Evolutionary conservation across 1,140 invertebrate genomes (phyloP), one percentile per base, ranked within the genome.

Genomic region (Oncopodura yosiiana): DNA sequence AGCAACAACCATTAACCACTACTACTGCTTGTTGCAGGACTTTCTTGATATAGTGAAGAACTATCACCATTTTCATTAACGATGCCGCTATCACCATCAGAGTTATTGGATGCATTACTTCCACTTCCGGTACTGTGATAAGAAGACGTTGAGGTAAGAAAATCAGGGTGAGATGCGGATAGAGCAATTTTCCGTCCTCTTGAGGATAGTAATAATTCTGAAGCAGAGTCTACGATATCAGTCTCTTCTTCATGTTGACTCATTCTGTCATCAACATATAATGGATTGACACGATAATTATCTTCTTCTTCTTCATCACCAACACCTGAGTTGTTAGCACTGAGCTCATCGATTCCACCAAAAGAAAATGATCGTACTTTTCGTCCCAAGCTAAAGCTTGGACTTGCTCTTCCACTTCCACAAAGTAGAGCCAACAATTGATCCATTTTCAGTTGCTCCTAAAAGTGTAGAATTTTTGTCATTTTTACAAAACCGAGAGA

Each of bases 311-410:
- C 48, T 18, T 39, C 27, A 8, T 46, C 41, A 23, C 34, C 51
- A 24, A 53, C 44, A 53, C 75, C 76, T 59, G 77, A 79, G 57
- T 80, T 75, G 44, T 84, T 77, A 64, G 84, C 82, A 51, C 83
- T 81, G 44, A 86, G 69, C 1, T 81, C 81, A 0, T 82, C 82
- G 36, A 85, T 65, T 3, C 81, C 78, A 2, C 82, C 83, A 58
- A 84, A 85, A 0, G 83, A 85, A 65, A 85, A 84, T 64, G 82
- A 84, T 12, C 83, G 71, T 36, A 82, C 65, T 68, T 82, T 80
- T 34, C 58, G 39, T n/a, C n/a, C n/a, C n/a, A n/a, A n/a, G n/a
- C n/a, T n/a, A n/a, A n/a, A n/a, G n/a, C n/a, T n/a, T n/a, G n/a
- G n/a, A n/a, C n/a, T n/a, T n/a, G n/a, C n/a, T n/a, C n/a, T n/a